These are phyloP conservation scores for Ormyrus labotus DNA, from an alignment of 2,888 invertebrate genomes.

Conservation along the genomic window DNA sequence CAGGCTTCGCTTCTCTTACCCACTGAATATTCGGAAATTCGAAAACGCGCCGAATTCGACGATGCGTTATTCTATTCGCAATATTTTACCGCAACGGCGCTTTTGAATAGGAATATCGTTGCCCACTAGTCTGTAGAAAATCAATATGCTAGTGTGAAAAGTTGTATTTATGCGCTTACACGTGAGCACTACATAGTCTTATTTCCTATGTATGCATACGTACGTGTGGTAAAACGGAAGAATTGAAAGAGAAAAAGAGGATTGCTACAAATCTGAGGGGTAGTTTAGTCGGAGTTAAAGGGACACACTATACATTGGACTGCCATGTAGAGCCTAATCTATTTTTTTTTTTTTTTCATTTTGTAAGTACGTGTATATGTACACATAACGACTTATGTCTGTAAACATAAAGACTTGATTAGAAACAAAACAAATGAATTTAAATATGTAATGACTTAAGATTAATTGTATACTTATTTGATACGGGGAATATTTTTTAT, in stretches of 20 bases:
- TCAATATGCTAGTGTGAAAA: slow-evolving; percentile 67
- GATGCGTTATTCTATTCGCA: slow-evolving; percentile 45
- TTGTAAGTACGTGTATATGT: not conserved
- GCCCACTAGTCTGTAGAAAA: slow-evolving; percentile 57
- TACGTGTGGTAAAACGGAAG: not conserved
- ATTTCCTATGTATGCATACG: not conserved
- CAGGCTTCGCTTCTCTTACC: slow-evolving; percentile 20
- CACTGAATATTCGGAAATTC: slow-evolving; percentile 11
- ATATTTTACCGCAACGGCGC: slow-evolving; percentile 53
- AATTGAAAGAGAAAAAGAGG: slow-evolving; percentile 8
- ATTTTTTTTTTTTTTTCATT: slow-evolving; percentile 2
- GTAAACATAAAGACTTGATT: no score
- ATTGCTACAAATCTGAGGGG: slow-evolving; percentile 27
- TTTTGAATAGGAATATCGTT: slow-evolving; percentile 53
- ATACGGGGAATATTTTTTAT: no score
- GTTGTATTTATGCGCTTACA: slow-evolving; percentile 56
- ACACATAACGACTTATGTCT: not conserved
- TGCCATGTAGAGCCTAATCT: slow-evolving; percentile 58
- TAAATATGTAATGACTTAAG: no score
- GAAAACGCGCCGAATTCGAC: not conserved
- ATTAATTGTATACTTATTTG: no score
- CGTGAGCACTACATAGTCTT: not conserved
- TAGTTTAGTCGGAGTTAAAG: slow-evolving; percentile 47
- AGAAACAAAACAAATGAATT: no score
- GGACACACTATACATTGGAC: slow-evolving; percentile 59